Evolutionary conservation across 2,797 vertebrate genomes (phyloP).

Genomic region (Buphagus erythrorhynchus): DNA sequence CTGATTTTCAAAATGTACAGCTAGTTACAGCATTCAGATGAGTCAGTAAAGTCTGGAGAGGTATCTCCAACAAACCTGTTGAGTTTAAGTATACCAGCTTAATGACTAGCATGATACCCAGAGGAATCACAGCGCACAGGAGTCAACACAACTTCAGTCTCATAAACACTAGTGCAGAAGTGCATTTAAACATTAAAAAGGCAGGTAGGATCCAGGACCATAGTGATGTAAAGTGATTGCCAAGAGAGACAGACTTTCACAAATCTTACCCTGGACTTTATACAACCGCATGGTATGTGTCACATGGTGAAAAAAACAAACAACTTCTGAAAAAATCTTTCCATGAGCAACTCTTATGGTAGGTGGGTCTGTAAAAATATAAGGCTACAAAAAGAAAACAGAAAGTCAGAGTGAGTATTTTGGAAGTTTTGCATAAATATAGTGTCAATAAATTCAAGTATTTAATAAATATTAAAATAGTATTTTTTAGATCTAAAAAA

Average conservation of each 20-base stretch:
- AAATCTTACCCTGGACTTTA: conserved; percentile 83
- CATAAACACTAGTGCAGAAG: not conserved
- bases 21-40: not conserved
- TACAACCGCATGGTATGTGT: conserved; percentile 86
- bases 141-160: not conserved
- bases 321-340: conserved; percentile 88
- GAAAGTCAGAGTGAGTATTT: not conserved
- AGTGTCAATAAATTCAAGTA: not conserved
- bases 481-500: not conserved
- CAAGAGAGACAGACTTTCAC: not conserved
- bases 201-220: not conserved
- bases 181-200: not conserved
- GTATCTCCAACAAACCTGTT: not conserved
- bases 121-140: not conserved
- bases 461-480: not conserved
- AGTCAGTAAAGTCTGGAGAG: not conserved
- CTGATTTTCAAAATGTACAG: not conserved
- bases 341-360: conserved; percentile 84
- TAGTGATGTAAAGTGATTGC: not conserved
- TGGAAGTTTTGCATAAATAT: not conserved
- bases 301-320: conserved; percentile 84
- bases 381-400: conserved; percentile 74
- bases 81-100: not conserved
- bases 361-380: conserved; percentile 78
- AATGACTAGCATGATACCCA: not conserved